Evolutionary conservation across 2,797 vertebrate genomes (phyloP).

Genomic region (Lacerta viridis): DNA sequence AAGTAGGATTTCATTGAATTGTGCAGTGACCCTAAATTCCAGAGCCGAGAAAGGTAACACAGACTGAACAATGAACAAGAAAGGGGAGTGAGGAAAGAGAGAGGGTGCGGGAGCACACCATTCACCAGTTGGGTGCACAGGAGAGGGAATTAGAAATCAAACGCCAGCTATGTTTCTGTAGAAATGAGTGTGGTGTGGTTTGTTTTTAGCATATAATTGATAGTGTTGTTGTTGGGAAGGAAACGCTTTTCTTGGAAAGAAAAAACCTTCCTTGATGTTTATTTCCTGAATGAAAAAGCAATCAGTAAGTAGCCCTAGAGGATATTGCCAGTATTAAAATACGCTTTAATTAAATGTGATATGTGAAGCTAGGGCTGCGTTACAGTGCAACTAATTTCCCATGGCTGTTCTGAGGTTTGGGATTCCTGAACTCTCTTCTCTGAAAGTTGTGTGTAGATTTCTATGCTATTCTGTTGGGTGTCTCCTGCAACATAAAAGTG

Average conservation of each 20-base stretch:
- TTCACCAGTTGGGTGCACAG: slow-evolving; percentile 4
- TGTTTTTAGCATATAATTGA: slow-evolving; percentile 27
- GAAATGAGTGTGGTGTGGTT: slow-evolving; percentile 2
- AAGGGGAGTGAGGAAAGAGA: too few species aligned
- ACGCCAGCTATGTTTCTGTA: slow-evolving; percentile 40
- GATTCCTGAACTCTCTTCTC: not conserved
- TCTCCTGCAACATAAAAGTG: not conserved
- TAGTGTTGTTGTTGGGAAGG: slow-evolving; percentile 48
- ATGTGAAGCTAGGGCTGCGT: slow-evolving; percentile 25
- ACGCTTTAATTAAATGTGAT: slow-evolving; percentile 45
- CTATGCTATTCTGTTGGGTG: slow-evolving; percentile 41
- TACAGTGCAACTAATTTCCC: not conserved
- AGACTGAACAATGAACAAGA: not conserved
- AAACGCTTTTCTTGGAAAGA: not conserved
- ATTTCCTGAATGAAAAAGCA: slow-evolving; percentile 48
- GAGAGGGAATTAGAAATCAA: slow-evolving; percentile 27
- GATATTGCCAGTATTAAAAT: slow-evolving; percentile 42
- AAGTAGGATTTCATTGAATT: not conserved
- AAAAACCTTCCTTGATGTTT: not conserved
- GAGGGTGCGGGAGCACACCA: not conserved
- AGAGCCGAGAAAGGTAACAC: not conserved
- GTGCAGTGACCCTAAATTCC: not conserved
- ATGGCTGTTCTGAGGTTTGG: slow-evolving; percentile 22
- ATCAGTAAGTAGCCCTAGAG: slow-evolving; percentile 23
- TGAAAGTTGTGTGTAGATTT: slow-evolving; percentile 19